Percentiles rank a stretch among this genome's conserved stretches.
Conservation (phyloP, 2,113 vertebrate genomes). For the Turnix velox region DNA sequence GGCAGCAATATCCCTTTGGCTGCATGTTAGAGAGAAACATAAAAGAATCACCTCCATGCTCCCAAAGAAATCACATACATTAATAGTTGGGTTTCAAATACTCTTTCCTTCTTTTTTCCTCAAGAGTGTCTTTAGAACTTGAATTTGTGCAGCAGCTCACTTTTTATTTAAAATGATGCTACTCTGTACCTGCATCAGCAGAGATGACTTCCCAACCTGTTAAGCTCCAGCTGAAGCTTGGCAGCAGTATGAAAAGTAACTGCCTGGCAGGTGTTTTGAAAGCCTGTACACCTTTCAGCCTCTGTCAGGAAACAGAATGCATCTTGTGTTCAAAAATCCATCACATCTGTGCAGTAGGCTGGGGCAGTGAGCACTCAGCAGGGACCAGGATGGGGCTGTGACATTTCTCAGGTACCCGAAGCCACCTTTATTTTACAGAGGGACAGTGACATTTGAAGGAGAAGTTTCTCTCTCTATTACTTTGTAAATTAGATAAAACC, state of each 20-base stretch:
- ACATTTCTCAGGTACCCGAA: neutral
- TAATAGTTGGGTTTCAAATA: neutral
- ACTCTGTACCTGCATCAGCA: neutral
- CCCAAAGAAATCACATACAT: neutral
- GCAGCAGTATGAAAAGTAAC: neutral
- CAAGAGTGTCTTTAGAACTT: neutral
- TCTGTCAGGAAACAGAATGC: too few species aligned
- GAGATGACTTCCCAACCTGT: neutral
- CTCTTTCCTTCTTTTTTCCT: neutral
- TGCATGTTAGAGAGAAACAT: neutral
- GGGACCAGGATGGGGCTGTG: neutral
- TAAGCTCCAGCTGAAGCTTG: neutral
- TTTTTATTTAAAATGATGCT: neutral
- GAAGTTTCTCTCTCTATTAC: neutral
- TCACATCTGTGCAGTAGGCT: neutral
- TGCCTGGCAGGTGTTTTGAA: constrained; percentile 32
- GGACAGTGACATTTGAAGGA: neutral
- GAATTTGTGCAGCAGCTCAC: neutral
- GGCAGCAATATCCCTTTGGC: neutral
- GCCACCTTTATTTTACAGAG: neutral
- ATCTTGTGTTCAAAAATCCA: constrained; percentile 41
- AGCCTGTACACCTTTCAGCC: neutral
- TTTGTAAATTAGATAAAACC: neutral
- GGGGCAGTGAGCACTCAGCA: neutral
- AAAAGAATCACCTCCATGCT: neutral